phyloP scores from a whole-genome alignment of 2,888 invertebrate genomes.

The Pilophorus perplexus region DNA sequence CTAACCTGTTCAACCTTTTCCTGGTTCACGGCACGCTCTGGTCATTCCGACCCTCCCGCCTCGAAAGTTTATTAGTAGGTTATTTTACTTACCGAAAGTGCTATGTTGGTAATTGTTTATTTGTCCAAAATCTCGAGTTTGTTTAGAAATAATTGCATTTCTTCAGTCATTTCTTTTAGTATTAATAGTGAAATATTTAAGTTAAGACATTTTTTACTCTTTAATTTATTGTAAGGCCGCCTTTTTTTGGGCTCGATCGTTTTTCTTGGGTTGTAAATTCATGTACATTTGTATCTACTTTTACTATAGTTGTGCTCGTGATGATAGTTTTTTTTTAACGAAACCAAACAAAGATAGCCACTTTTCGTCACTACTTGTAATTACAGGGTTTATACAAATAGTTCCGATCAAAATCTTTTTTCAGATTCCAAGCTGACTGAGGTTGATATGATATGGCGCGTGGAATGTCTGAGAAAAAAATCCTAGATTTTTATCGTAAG shows the following conservation, averaged over 20 bases:
- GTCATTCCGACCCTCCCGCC: too few species aligned
- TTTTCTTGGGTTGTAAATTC: slow-evolving; percentile 30
- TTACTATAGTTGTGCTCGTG: slow-evolving; percentile 19
- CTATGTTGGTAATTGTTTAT: slow-evolving; percentile 4
- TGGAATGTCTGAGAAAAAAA: neutral
- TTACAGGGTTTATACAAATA: slow-evolving; percentile 16
- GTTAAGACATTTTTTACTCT: slow-evolving; percentile 43
- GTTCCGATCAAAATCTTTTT: neutral
- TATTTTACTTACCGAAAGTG: slow-evolving; percentile 25
- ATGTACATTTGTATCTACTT: slow-evolving; percentile 27
- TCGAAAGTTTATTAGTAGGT: too few species aligned
- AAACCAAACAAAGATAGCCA: too few species aligned
- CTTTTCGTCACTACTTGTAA: slow-evolving; percentile 12
- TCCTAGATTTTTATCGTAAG: slow-evolving; percentile 5
- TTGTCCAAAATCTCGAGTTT: neutral
- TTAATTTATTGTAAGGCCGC: slow-evolving; percentile 43
- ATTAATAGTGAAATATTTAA: slow-evolving; percentile 37
- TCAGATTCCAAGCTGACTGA: neutral
- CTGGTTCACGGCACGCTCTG: too few species aligned
- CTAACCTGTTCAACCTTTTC: too few species aligned
- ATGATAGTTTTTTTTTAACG: slow-evolving; percentile 23
- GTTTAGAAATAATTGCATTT: slow-evolving; percentile 36
- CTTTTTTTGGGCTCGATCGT: neutral
- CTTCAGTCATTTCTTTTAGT: slow-evolving; percentile 44
- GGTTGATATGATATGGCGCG: neutral